These are phyloP conservation scores for Synanthedon myopaeformis DNA, from an alignment of 2,888 invertebrate genomes.

Conservation along the genomic window DNA sequence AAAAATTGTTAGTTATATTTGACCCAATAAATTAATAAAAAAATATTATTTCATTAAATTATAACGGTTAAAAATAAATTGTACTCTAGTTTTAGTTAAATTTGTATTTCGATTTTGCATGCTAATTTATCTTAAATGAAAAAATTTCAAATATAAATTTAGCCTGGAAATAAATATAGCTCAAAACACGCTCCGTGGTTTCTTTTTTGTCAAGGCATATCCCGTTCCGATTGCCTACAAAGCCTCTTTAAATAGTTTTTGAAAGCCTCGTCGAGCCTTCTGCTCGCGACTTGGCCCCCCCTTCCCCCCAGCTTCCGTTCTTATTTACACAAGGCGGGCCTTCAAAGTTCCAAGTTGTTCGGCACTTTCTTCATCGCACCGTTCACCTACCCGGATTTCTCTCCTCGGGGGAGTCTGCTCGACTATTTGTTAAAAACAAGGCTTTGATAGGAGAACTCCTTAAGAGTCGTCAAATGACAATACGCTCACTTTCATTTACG, in stretches of 20 bases:
- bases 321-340: constrained; percentile 52
- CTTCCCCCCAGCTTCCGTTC: constrained; percentile 23
- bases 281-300: constrained; percentile 29
- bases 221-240: constrained; percentile 39
- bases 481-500: constrained; percentile 48
- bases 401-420: constrained; percentile 23
- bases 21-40: no score
- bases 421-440: constrained; percentile 48
- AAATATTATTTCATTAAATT: no score
- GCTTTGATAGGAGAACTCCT: constrained; percentile 43
- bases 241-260: constrained; percentile 61
- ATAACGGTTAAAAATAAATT: no score
- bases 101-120: no score
- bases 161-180: background rate
- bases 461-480: constrained; percentile 30
- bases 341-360: constrained; percentile 43
- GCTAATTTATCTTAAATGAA: no score
- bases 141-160: no score
- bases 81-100: no score
- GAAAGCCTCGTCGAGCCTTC: constrained; percentile 38
- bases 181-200: background rate
- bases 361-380: constrained; percentile 26
- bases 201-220: constrained; percentile 4
- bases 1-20: no score
- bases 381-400: constrained; percentile 17